Conservation (phyloP, 1,140 invertebrate genomes). For the Pseudomyrmex cubaensis region DNA sequence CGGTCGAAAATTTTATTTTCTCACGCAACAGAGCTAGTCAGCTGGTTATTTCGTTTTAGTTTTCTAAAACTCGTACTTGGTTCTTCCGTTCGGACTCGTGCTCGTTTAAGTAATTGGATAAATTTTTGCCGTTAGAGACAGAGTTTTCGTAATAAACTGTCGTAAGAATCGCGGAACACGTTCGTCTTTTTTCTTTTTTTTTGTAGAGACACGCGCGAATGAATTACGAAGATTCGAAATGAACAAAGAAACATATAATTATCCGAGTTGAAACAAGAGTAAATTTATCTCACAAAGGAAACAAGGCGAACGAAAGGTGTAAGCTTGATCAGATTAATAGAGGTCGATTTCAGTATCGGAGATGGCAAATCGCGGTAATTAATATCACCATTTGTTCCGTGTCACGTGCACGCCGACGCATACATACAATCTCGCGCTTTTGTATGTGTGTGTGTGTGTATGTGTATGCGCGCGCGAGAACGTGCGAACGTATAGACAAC, state of each 20-base stretch:
- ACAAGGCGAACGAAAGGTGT: conserved; percentile 48
- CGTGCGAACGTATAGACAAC: conserved; percentile 23
- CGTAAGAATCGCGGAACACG: neutral
- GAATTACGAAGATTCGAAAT: neutral
- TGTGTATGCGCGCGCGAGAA: neutral
- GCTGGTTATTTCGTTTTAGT: neutral
- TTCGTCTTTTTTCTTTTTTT: neutral
- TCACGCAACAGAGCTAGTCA: neutral
- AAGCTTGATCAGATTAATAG: conserved; percentile 65
- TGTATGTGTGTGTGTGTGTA: conserved; percentile 44
- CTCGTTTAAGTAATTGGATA: too few species aligned
- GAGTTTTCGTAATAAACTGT: too few species aligned
- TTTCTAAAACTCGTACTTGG: neutral
- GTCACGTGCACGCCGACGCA: conserved; percentile 61
- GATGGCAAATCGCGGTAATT: conserved; percentile 75
- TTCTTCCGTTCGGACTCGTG: neutral
- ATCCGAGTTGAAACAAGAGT: conserved; percentile 16
- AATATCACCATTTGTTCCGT: conserved; percentile 75
- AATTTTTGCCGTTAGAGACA: too few species aligned
- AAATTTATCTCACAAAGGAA: conserved; percentile 22
- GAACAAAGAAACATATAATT: neutral
- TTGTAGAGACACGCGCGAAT: neutral
- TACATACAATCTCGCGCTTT: neutral
- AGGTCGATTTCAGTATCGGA: conserved; percentile 69
- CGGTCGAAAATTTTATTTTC: conserved; percentile 1